Conservation (phyloP, 2,888 invertebrate genomes). For the Drosophila peninsularis region DNA sequence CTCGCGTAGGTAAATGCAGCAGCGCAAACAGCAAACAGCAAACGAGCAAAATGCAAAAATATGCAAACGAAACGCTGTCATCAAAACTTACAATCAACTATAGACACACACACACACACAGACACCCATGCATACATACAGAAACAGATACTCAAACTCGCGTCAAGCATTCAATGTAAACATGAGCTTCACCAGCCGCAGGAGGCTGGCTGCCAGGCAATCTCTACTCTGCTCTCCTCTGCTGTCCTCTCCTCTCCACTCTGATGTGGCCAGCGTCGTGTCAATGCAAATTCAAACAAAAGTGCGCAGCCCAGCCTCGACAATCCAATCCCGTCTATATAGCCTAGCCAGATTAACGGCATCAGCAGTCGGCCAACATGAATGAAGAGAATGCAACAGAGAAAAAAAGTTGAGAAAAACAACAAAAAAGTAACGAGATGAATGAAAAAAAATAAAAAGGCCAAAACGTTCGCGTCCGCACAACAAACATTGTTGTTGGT, state of each 20-base stretch:
- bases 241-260: neutral
- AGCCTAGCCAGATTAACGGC: conserved; percentile 70
- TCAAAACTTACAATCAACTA: conserved; percentile 75
- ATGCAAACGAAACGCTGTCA: conserved; percentile 76
- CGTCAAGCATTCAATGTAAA: conserved; percentile 51
- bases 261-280: conserved; percentile 29
- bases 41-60: conserved; percentile 73
- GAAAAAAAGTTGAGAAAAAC: conserved; percentile 4
- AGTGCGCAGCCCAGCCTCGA: conserved; percentile 48
- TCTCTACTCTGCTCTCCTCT: neutral
- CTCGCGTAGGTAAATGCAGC: conserved; percentile 43
- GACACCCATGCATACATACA: conserved; percentile 4
- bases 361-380: conserved; percentile 66
- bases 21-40: conserved; percentile 29
- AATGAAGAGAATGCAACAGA: conserved; percentile 36
- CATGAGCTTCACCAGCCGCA: conserved; percentile 42
- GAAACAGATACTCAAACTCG: conserved; percentile 44
- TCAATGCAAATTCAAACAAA: conserved; percentile 71
- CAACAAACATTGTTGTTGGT: conserved; percentile 52
- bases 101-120: conserved; percentile 27
- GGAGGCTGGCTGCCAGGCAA: conserved; percentile 13
- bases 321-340: conserved; percentile 51
- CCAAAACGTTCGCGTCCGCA: conserved; percentile 44
- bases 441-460: conserved; percentile 23
- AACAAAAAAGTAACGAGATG: conserved; percentile 11